A percentile compares a stretch with the other conserved stretches of the same genome.
phyloP scores from a whole-genome alignment of 2,113 vertebrate genomes.

The Desmodus rotundus region DNA sequence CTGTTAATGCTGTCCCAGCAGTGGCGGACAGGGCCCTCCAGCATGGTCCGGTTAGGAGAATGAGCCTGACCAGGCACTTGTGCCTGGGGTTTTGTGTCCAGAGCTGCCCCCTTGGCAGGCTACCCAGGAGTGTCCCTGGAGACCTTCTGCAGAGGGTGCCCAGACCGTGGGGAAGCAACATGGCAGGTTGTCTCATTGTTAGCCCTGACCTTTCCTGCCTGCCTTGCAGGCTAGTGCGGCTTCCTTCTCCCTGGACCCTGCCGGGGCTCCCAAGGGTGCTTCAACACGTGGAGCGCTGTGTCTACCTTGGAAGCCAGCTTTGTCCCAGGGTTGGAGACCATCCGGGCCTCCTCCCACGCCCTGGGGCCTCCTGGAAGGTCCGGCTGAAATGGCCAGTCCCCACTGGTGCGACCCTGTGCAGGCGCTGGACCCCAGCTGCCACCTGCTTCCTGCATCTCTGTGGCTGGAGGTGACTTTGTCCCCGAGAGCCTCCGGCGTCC shows the following conservation, averaged over 20 bases:
- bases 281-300: neutral
- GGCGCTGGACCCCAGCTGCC: neutral
- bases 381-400: neutral
- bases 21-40: too few species aligned
- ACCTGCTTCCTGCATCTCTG: neutral
- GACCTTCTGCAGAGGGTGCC: slow-evolving; percentile 26
- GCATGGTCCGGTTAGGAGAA: too few species aligned
- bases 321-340: too few species aligned
- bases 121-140: neutral
- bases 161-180: neutral
- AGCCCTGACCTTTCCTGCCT: slow-evolving; percentile 22
- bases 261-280: neutral
- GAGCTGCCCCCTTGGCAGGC: too few species aligned
- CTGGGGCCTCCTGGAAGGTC: neutral
- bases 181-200: slow-evolving; percentile 38
- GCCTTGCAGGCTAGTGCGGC: neutral
- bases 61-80: too few species aligned
- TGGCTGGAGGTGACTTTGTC: neutral
- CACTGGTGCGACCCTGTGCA: too few species aligned
- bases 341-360: neutral
- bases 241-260: neutral
- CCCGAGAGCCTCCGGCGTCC: neutral
- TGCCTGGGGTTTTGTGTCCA: too few species aligned
- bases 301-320: neutral
- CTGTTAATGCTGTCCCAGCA: too few species aligned